Percentiles rank a stretch among this genome's conserved stretches.
phyloP scores from a whole-genome alignment of 2,797 vertebrate species.

The Sus cebifrons region DNA sequence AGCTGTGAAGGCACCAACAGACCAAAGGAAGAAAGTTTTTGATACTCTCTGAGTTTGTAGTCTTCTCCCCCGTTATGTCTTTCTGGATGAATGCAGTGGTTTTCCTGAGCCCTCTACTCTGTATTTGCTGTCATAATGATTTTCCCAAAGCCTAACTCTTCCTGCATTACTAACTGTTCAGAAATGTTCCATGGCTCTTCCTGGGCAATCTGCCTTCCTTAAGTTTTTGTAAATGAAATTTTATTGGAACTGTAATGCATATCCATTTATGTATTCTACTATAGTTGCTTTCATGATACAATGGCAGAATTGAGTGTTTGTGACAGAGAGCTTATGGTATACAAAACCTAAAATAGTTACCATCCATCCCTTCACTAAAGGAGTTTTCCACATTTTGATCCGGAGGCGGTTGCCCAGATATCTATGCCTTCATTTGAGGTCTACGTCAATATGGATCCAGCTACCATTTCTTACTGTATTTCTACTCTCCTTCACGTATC shows the following conservation, averaged over 20 bases:
- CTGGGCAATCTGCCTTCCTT: background rate
- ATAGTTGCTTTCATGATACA: background rate
- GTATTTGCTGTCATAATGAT: background rate
- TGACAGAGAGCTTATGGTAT: background rate
- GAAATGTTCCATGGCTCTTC: background rate
- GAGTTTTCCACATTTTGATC: background rate
- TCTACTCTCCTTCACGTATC: background rate
- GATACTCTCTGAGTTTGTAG: background rate
- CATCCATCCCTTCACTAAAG: background rate
- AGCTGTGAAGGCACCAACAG: background rate
- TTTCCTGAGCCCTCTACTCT: background rate
- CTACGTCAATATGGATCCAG: background rate
- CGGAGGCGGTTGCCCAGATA: background rate
- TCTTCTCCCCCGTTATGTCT: background rate
- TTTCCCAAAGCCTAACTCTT: background rate
- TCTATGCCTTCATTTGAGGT: background rate
- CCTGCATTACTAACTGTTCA: background rate
- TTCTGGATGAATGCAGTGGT: background rate
- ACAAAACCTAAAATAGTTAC: constrained; percentile 18
- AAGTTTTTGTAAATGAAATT: constrained; percentile 59
- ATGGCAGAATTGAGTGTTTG: background rate
- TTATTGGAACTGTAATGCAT: background rate
- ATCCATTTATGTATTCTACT: background rate
- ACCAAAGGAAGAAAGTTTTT: background rate
- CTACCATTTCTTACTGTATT: background rate